These are phyloP conservation scores for Drosophila nasuta DNA, from an alignment of 1,140 invertebrate species.

Conservation along the genomic window DNA sequence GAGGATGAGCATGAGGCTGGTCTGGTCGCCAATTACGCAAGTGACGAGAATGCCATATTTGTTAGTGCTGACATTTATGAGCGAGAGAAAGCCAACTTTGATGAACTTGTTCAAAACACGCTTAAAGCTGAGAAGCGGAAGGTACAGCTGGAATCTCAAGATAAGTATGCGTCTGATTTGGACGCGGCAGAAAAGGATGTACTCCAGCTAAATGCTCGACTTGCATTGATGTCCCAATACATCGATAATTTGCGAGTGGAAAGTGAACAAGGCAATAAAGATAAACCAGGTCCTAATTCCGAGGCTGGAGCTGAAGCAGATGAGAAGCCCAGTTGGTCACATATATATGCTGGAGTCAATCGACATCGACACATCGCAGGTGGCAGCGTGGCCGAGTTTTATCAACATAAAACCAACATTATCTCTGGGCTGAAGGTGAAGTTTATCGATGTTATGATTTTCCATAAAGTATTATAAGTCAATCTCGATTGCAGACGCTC, in stretches of 20 bases:
- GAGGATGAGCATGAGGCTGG: slow-evolving; percentile 23
- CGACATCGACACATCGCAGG: slow-evolving; percentile 30
- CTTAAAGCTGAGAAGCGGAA: slow-evolving; percentile 24
- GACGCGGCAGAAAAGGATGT: neutral
- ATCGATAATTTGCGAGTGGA: slow-evolving; percentile 37
- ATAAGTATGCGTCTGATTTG: neutral
- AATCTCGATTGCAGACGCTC: slow-evolving; percentile 20
- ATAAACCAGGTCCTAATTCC: neutral
- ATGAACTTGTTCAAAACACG: slow-evolving; percentile 27
- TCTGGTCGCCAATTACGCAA: slow-evolving; percentile 26
- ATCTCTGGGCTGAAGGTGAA: slow-evolving; percentile 48
- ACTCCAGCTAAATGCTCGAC: slow-evolving; percentile 1
- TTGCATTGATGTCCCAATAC: slow-evolving; percentile 18
- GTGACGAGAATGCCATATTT: slow-evolving; percentile 35
- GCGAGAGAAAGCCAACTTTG: slow-evolving; percentile 30
- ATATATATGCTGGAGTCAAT: slow-evolving; percentile 45
- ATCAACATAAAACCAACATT: slow-evolving; percentile 49
- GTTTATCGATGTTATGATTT: neutral
- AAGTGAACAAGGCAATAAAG: neutral
- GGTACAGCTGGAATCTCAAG: neutral
- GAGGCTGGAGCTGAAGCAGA: neutral
- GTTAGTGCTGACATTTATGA: slow-evolving; percentile 30
- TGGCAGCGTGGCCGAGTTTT: slow-evolving; percentile 39
- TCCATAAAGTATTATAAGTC: neutral
- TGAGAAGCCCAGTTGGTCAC: slow-evolving; percentile 37